These are phyloP conservation scores for Therioaphis trifolii DNA, from an alignment of 2,888 invertebrate genomes.

Conservation along the genomic window DNA sequence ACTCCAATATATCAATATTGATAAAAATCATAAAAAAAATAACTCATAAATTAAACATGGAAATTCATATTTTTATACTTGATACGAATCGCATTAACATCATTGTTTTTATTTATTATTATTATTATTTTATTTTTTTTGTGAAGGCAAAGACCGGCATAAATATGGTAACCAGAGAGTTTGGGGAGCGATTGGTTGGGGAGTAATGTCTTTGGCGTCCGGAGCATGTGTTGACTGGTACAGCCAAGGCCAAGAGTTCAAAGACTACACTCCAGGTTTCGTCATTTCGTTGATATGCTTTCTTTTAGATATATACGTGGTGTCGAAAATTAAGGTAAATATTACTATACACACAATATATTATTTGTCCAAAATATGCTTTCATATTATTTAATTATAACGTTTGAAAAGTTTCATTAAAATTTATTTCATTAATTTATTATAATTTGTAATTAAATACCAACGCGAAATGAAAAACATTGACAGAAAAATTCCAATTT, in stretches of 20 bases:
- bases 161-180: constrained; percentile 58
- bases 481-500: too few species aligned
- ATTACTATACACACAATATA: too few species aligned
- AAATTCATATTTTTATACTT: too few species aligned
- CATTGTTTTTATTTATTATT: too few species aligned
- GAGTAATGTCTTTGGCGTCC: constrained; percentile 25
- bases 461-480: too few species aligned
- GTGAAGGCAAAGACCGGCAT: constrained; percentile 41
- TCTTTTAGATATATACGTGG: neutral
- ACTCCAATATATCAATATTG: neutral
- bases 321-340: neutral
- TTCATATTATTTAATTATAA: too few species aligned
- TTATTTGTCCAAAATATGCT: too few species aligned
- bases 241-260: constrained; percentile 41
- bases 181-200: constrained; percentile 63
- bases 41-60: neutral
- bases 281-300: neutral
- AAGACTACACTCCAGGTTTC: constrained; percentile 46
- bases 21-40: neutral
- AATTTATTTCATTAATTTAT: too few species aligned
- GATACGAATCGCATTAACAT: too few species aligned
- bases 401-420: too few species aligned
- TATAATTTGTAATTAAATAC: too few species aligned
- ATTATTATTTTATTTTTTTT: neutral
- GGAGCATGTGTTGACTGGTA: constrained; percentile 53